Base-by-base conservation (phyloP, 1,140 invertebrate species). In the Cotesia typhae region DNA sequence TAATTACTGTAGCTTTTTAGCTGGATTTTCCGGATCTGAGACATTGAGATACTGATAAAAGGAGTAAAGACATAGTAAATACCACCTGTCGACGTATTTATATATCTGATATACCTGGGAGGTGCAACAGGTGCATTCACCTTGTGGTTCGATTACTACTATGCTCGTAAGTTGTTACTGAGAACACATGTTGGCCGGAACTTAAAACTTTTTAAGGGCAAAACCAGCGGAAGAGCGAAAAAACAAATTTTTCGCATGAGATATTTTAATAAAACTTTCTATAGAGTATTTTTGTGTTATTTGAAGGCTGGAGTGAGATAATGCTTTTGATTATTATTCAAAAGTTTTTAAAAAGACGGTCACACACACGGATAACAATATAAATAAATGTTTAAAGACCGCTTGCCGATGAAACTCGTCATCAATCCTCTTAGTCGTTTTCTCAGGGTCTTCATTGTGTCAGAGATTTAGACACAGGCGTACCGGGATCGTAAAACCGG, bases 111-210 rank as follows among this genome's bases (percentile, higher is more conserved):
- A 10, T 4, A 35, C 35, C 14, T 28, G 9, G 12, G 36, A 68
- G 51, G 66, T 57, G 57, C 47, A 52, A 64, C 69, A 70, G 66
- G 72, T 73, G 67, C 65, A 65, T 73, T 70, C 59, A 73, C 59
- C 60, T 69, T 73, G 67, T 38, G 36, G 41, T 17, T 64, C 60
- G 38, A 65, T 59, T 55, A 65, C 60, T 65, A 71, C 60, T 65
- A 71, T 65, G 17, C 61, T 38, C 35, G 36, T 41, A 41, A 37
- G 35, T n/a, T 68, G 17, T 28, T 35, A 6, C 12, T n/a, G 12
- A 60, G 28, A 63, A 65, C 67, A 70, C 65, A 73, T 69, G 72
- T 55, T 52, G 57, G 28, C 71, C 66, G 66, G 66, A 73, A 73
- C 28, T 68, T 5, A 9, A 20, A 14, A 63, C 53, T 73, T 73